Conservation (phyloP, 2,797 vertebrate genomes). For the Serranus cabrilla region DNA sequence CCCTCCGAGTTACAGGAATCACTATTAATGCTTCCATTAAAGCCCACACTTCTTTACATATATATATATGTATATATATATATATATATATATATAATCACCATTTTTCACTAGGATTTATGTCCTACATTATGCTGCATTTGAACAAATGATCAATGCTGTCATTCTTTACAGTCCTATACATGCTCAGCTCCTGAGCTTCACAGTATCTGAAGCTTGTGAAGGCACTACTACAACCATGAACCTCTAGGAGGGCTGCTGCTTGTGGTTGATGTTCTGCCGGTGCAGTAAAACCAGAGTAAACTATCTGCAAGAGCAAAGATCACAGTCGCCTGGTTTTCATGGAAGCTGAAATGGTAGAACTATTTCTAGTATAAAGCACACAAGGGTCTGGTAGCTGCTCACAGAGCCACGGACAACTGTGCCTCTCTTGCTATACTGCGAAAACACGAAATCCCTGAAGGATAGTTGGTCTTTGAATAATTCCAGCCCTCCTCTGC, state of each 20-base stretch:
- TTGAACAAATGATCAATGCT: neutral
- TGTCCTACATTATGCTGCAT: neutral
- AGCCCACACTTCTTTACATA: too few relatives aligned
- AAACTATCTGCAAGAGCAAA: conserved; percentile 29
- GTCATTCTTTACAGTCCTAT: neutral
- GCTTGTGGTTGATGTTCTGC: conserved; percentile 13
- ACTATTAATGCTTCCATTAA: too few relatives aligned
- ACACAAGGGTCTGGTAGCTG: conserved; percentile 45
- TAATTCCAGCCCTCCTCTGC: conserved; percentile 56
- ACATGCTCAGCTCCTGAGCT: neutral
- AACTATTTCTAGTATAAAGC: conserved; percentile 35
- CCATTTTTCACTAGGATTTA: too few relatives aligned
- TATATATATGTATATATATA: too few relatives aligned
- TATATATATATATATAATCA: too few relatives aligned
- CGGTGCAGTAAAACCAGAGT: conserved; percentile 9
- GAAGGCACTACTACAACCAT: neutral
- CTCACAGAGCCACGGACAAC: conserved; percentile 44
- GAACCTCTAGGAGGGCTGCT: neutral
- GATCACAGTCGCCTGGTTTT: conserved; percentile 40
- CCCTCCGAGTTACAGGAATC: too few relatives aligned
- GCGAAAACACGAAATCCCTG: conserved; percentile 60
- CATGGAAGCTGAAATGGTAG: conserved; percentile 26
- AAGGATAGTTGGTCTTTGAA: conserved; percentile 64
- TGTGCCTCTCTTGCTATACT: conserved; percentile 30
- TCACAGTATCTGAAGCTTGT: neutral